These are phyloP conservation scores for Notarius quadriscutis DNA, from an alignment of 2,113 vertebrate species.

Conservation along the genomic window DNA sequence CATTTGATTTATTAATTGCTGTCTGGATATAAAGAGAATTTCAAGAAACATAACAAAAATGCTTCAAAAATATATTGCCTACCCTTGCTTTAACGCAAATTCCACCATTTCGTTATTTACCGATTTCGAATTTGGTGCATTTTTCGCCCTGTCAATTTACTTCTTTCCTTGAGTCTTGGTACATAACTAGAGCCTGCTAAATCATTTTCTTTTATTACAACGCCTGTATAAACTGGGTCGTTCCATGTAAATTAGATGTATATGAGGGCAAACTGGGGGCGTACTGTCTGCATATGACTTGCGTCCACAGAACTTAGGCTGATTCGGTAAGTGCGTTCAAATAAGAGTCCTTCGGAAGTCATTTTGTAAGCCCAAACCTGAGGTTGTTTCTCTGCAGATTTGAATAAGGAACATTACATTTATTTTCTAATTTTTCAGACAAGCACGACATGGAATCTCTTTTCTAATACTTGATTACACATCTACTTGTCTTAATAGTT, in stretches of 20 bases:
- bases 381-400: background rate
- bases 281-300: background rate
- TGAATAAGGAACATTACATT: background rate
- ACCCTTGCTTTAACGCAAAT: background rate
- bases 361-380: background rate
- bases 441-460: background rate
- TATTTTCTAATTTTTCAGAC: background rate
- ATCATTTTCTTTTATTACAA: background rate
- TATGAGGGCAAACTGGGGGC: background rate
- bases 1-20: too few relatives aligned
- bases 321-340: background rate
- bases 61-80: too few relatives aligned
- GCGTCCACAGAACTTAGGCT: background rate
- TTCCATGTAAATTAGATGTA: background rate
- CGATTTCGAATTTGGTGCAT: background rate
- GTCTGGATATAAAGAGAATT: too few relatives aligned
- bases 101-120: background rate
- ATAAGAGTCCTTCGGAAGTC: background rate
- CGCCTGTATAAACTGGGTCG: background rate
- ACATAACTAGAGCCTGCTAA: background rate
- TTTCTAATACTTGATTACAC: background rate
- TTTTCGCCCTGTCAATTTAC: background rate
- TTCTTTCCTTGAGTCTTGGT: background rate
- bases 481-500: background rate
- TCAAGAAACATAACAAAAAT: too few relatives aligned